Base-by-base conservation (phyloP, 2,888 invertebrate species). In the Encarsia formosa region DNA sequence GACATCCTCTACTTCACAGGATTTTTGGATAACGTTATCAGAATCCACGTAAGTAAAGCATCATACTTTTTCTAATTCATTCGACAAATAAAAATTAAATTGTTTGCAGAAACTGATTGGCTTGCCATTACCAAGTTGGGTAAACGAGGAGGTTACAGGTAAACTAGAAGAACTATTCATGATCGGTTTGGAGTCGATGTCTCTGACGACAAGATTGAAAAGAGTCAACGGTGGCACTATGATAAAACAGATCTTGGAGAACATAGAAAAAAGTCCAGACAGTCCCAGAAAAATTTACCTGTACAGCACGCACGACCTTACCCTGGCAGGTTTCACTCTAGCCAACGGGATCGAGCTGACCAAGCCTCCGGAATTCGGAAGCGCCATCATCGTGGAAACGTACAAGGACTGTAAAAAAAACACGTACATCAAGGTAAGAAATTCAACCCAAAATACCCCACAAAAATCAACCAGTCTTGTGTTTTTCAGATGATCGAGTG, bases 301-400 rank as follows among this genome's bases (percentile, higher is more conserved):
- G 43, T 49, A 53, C 20, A 38, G 49, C 16, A 16, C 43, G 9
- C 53, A 53, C 23, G 53, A 53, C 15, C n/a, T 34, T 5, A 44
- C 41, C 1, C 6, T 53, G 9, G 29, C 39, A 24, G 43, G 13
- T 3, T 44, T 53, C 11, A 11, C 23, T 6, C 38, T 11, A 22
- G 38, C 40, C 13, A 43, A 47, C 19, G 20, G 23, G 15, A 29
- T 47, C n/a, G 9, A n/a, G 11, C 5, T 18, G 18, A 37, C 24
- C 19, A 11, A 29, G n/a, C 15, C 35, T 23, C 46, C 42, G 5
- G 38, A 31, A 1, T 49, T 15, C 9, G 41, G 37, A 1, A 46
- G 41, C 35, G 48, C 49, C 20, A 34, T 49, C 2, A 49, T 53
- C 20, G 3, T 53, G 2, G 53, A 53, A 23, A 49, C 38, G 18